Evolutionary conservation across 2,113 vertebrate species (phyloP).

Genomic region (Apus apus): DNA sequence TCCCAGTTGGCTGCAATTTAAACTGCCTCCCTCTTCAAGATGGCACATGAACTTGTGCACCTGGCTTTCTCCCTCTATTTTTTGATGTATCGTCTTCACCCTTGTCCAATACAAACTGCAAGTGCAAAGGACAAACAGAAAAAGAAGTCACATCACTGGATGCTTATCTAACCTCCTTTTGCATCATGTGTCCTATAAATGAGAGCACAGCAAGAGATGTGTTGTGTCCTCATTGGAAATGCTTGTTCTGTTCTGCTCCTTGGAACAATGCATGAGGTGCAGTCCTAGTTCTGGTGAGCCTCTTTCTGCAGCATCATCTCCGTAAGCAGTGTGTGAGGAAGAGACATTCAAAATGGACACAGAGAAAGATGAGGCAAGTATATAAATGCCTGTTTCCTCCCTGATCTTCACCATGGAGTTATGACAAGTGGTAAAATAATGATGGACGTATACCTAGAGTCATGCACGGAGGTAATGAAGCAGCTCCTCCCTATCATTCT

Average conservation of each 20-base stretch:
- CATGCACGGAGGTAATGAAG: not conserved
- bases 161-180: conserved; percentile 6
- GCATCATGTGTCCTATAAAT: not conserved
- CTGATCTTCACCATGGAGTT: not conserved
- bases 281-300: not conserved
- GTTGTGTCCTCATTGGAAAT: not conserved
- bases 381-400: not conserved
- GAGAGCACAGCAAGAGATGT: not conserved
- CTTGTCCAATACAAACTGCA: not conserved
- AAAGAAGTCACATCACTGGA: not conserved
- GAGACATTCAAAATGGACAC: not conserved
- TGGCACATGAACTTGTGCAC: conserved; percentile 38
- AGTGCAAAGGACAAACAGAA: conserved; percentile 28
- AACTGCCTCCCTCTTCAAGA: conserved; percentile 49
- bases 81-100: not conserved
- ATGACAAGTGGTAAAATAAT: not conserved
- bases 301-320: not conserved
- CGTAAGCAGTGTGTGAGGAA: not conserved
- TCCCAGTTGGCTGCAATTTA: conserved; percentile 41
- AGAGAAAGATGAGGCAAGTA: not conserved
- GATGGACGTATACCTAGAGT: not conserved
- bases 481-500: rapidly evolving
- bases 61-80: conserved; percentile 49
- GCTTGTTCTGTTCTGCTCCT: not conserved
- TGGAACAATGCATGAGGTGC: not conserved